Conservation (phyloP, 2,888 invertebrate genomes). For the Noctua janthina region DNA sequence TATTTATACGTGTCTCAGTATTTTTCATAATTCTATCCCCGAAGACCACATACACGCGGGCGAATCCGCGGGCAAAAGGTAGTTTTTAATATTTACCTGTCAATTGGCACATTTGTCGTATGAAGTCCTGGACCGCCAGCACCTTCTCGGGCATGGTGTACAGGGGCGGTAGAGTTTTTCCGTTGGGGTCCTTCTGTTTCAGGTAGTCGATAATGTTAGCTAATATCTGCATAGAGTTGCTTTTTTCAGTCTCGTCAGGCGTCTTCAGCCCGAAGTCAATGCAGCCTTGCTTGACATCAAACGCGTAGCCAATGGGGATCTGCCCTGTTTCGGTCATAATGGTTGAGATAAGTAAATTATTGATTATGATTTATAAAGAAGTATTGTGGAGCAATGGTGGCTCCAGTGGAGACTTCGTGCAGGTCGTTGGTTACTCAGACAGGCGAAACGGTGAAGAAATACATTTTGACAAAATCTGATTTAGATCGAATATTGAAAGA, state of each 20-base stretch:
- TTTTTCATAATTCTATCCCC: too few species aligned
- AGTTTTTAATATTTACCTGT: conserved; percentile 71
- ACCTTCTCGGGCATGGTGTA: conserved; percentile 84
- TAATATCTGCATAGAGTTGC: conserved; percentile 77
- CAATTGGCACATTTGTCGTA: conserved; percentile 77
- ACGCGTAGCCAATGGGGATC: conserved; percentile 83
- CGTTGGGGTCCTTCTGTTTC: conserved; percentile 68
- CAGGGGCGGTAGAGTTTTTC: conserved; percentile 76
- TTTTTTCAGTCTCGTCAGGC: conserved; percentile 73
- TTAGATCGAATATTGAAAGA: neutral
- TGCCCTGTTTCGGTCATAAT: conserved; percentile 67
- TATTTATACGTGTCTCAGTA: too few species aligned
- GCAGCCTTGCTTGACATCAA: conserved; percentile 78
- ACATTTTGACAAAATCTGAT: neutral
- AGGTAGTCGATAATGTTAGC: conserved; percentile 82
- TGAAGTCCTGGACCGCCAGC: conserved; percentile 74
- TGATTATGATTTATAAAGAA: neutral
- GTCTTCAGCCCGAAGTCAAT: conserved; percentile 76
- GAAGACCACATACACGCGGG: too few species aligned
- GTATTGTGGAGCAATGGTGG: neutral
- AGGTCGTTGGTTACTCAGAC: neutral
- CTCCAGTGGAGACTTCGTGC: neutral
- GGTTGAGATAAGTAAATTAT: neutral
- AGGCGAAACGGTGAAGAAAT: neutral
- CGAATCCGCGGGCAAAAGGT: too few species aligned